These are phyloP conservation scores for Pangasianodon hypophthalmus DNA, from an alignment of 2,113 vertebrate genomes.

Conservation along the genomic window DNA sequence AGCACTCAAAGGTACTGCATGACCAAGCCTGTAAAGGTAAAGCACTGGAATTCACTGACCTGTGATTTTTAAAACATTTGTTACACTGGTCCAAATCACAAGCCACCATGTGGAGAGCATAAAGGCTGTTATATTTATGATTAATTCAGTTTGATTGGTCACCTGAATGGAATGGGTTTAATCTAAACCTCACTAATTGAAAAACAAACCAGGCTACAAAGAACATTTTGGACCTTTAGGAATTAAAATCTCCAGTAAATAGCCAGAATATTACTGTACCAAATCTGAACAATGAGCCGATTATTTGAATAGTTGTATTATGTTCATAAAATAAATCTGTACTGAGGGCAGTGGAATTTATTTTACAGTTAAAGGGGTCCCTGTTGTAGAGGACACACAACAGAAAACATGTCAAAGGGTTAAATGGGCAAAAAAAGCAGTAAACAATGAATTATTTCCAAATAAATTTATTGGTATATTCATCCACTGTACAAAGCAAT, in stretches of 20 bases:
- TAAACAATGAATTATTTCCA: conserved; percentile 62
- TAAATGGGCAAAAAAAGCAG: not conserved
- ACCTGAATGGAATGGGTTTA: not conserved
- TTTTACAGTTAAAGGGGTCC: not conserved
- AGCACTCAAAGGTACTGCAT: conserved; percentile 43
- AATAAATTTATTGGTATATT: conserved; percentile 79
- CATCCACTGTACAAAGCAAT: conserved; percentile 80
- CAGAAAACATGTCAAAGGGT: not conserved
- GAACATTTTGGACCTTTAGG: not conserved
- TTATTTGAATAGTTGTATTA: not conserved
- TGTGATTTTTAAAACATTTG: not conserved
- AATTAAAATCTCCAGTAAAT: not conserved
- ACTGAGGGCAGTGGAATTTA: not conserved
- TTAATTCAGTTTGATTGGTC: not conserved
- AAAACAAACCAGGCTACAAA: not conserved
- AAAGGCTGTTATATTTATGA: not conserved
- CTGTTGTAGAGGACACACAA: not conserved
- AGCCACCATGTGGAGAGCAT: not conserved
- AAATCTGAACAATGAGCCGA: not conserved
- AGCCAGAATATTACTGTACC: not conserved
- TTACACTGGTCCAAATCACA: not conserved
- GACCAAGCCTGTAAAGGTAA: not conserved
- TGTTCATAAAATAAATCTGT: not conserved
- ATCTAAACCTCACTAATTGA: not conserved
- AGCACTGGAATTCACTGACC: not conserved